A percentile compares a stretch with the other conserved stretches of the same genome.
Conservation (phyloP, 2,113 vertebrate genomes). For the Platichthys flesus region DNA sequence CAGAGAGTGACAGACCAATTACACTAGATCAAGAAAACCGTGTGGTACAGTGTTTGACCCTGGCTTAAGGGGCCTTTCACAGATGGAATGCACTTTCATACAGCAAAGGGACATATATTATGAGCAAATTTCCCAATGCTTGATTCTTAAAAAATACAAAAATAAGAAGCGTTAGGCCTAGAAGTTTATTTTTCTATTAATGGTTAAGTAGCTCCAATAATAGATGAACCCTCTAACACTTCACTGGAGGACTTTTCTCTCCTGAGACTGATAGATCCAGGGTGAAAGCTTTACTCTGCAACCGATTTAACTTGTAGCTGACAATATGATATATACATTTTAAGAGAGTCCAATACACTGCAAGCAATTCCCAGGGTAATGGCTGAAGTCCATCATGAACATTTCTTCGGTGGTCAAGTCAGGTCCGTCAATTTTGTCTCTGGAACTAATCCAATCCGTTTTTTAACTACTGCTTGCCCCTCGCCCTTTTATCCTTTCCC, state of each 20-base stretch:
- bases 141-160: not conserved
- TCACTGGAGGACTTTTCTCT: not conserved
- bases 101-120: not conserved
- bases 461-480: not conserved
- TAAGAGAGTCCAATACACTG: not conserved
- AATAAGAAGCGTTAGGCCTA: not conserved
- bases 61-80: conserved; percentile 7
- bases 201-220: not conserved
- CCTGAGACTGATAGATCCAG: conserved; percentile 3
- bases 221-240: not conserved
- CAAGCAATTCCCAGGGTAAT: conserved; percentile 1
- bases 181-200: not conserved
- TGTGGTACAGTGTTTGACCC: conserved; percentile 10
- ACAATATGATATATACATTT: conserved; percentile 9
- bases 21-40: conserved; percentile 27
- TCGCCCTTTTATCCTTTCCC: not conserved
- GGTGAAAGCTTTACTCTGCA: conserved; percentile 27
- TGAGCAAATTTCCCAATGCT: not conserved
- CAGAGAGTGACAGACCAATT: conserved; percentile 43
- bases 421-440: not conserved
- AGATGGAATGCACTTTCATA: not conserved
- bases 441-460: not conserved
- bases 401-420: conserved; percentile 1
- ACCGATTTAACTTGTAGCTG: conserved; percentile 7
- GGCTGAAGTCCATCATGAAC: not conserved